Evolutionary conservation across 1,140 invertebrate genomes (phyloP), one percentile per base, ranked within the genome.

Genomic region (Brachionus paranguensis): DNA sequence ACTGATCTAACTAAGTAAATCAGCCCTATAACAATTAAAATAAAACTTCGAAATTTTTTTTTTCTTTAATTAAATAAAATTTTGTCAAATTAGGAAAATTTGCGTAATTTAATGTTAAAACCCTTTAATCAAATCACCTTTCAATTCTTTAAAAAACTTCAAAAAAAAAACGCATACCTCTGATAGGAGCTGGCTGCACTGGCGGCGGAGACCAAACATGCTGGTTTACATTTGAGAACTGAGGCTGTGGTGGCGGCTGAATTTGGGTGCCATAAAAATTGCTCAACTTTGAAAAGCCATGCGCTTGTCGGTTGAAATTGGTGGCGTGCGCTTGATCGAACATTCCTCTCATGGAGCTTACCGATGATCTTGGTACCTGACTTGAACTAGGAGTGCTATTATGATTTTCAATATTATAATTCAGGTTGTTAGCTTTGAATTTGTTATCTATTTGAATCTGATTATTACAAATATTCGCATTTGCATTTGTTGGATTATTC

Each of bases 401-500:
- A 53, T 76, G 12, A 76, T 47, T 76, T 27, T 76, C 45, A 50
- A 27, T 76, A 47, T 76, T 50, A 50, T 76, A 50, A 76, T 76
- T 76, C 27, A 50, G 11, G 47, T 47, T 50, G 47, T 53, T 76
- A 2, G 17, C 47, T 47, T 53, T 76, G 47, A 43, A 20, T 17
- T 74, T 74, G n/a, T 11, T 50, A 50, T 76, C 72, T 76, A 45
- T 50, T 50, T 29, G 3, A 50, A 29, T 27, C 4, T 47, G 20
- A 76, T 50, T 76, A 76, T 74, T 47, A 45, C 24, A 43, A 45
- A 43, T 74, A 74, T 76, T 76, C 41, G 41, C 45, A 76, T 76
- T 76, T 29, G 65, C 3, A 64, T 64, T 64, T 4, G 27, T 74
- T 43, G 33, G 37, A 50, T 47, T 47, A 76, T 76, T 47, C 24